Conservation (phyloP, 2,888 invertebrate genomes). For the Mantis religiosa region DNA sequence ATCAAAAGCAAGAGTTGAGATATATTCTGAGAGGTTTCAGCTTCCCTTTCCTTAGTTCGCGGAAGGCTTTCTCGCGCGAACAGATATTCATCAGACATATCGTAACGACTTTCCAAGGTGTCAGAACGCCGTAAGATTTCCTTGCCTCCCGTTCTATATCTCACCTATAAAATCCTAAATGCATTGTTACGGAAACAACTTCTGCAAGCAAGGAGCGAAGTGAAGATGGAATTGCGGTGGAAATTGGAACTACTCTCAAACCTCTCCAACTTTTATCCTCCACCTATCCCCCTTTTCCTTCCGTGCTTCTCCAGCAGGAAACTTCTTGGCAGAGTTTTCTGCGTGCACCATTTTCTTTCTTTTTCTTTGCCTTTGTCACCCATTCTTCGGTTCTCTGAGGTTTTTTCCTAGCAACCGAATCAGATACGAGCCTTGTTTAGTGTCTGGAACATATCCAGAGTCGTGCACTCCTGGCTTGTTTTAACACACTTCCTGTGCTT, state of each 20-base stretch:
- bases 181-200: not conserved
- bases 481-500: not conserved
- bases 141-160: not conserved
- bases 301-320: not conserved
- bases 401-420: not conserved
- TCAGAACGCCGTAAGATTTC: not conserved
- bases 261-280: not conserved
- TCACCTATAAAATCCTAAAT: not conserved
- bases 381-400: not conserved
- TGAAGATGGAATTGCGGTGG: not conserved
- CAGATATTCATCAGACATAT: not conserved
- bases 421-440: not conserved
- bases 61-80: not conserved
- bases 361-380: not conserved
- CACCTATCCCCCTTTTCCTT: not conserved
- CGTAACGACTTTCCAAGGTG: not conserved
- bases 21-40: not conserved
- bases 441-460: not conserved
- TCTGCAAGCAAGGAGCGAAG: too few species aligned
- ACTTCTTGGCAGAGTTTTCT: not conserved
- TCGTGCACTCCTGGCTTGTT: not conserved
- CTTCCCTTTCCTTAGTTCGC: not conserved
- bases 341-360: not conserved
- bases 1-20: too few species aligned
- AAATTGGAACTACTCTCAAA: not conserved